These are phyloP conservation scores for Morpho deidamia DNA, from an alignment of 2,888 invertebrate genomes.

Conservation along the genomic window DNA sequence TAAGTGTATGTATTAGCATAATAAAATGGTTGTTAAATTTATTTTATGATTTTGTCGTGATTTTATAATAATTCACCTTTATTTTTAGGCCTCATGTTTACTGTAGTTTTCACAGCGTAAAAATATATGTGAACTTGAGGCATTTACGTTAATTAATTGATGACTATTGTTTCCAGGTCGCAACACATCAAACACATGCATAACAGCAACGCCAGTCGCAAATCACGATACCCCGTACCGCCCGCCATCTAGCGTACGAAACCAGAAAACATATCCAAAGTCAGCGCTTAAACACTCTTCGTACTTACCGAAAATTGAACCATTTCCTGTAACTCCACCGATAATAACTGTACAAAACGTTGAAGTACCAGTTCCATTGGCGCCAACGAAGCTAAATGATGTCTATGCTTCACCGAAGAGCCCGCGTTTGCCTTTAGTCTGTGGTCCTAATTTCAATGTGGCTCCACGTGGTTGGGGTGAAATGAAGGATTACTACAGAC, in stretches of 20 bases:
- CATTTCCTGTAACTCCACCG: conserved; percentile 63
- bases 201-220: conserved; percentile 64
- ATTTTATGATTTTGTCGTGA: too few relatives aligned
- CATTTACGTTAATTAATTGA: not conserved
- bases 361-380: conserved; percentile 59
- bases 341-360: conserved; percentile 49
- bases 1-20: too few relatives aligned
- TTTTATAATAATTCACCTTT: too few relatives aligned
- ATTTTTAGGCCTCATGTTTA: too few relatives aligned
- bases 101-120: too few relatives aligned
- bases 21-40: too few relatives aligned
- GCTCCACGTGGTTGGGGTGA: conserved; percentile 91
- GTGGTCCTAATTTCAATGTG: conserved; percentile 86
- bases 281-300: conserved; percentile 62
- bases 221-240: conserved; percentile 73
- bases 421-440: conserved; percentile 56
- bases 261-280: conserved; percentile 69
- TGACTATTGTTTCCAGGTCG: conserved; percentile 49
- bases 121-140: too few relatives aligned
- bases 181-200: conserved; percentile 67
- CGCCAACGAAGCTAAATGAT: conserved; percentile 68
- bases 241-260: conserved; percentile 66
- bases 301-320: conserved; percentile 66
- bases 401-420: conserved; percentile 67
- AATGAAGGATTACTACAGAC: conserved; percentile 82